Percentiles rank a stretch among this genome's conserved stretches.
These are phyloP conservation scores for Papilio xuthus DNA, from an alignment of 1,140 invertebrate species.

Conservation along the genomic window DNA sequence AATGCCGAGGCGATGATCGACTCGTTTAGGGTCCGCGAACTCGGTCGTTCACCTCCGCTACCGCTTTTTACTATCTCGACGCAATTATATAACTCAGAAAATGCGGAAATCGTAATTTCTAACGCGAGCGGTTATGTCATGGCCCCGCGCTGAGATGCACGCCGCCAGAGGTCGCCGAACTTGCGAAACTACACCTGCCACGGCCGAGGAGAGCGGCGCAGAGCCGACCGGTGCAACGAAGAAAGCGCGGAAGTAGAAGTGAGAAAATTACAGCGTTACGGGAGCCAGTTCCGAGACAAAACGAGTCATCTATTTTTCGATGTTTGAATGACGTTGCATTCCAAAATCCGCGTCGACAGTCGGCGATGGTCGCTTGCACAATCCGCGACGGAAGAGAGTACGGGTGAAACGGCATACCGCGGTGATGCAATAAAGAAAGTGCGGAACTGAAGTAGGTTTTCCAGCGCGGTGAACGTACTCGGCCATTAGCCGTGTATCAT, in stretches of 20 bases:
- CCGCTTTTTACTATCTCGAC: slow-evolving; percentile 59
- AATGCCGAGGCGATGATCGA: slow-evolving; percentile 69
- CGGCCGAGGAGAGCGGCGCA: slow-evolving; percentile 65
- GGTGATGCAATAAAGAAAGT: slow-evolving; percentile 80
- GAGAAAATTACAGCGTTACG: slow-evolving; percentile 45
- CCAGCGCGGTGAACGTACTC: slow-evolving; percentile 79
- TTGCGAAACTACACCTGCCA: slow-evolving; percentile 77
- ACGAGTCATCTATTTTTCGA: slow-evolving; percentile 56
- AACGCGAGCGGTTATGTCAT: slow-evolving; percentile 69
- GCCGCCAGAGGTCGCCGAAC: slow-evolving; percentile 72
- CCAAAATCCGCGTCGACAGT: slow-evolving; percentile 48
- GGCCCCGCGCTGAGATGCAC: slow-evolving; percentile 61
- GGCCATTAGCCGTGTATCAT: slow-evolving; percentile 76
- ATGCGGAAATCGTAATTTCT: slow-evolving; percentile 77
- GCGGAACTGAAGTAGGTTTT: slow-evolving; percentile 79
- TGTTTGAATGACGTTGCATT: slow-evolving; percentile 56
- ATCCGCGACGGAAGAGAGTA: slow-evolving; percentile 74
- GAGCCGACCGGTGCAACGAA: slow-evolving; percentile 62
- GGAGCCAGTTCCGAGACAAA: slow-evolving; percentile 45
- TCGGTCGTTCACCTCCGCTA: slow-evolving; percentile 69
- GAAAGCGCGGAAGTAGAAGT: slow-evolving; percentile 66
- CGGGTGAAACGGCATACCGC: slow-evolving; percentile 69
- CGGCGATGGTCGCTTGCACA: slow-evolving; percentile 62
- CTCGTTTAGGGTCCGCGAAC: slow-evolving; percentile 58
- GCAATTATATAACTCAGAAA: slow-evolving; percentile 77